phyloP scores from a whole-genome alignment of 2,113 vertebrate species.

The Charadrius vociferus region DNA sequence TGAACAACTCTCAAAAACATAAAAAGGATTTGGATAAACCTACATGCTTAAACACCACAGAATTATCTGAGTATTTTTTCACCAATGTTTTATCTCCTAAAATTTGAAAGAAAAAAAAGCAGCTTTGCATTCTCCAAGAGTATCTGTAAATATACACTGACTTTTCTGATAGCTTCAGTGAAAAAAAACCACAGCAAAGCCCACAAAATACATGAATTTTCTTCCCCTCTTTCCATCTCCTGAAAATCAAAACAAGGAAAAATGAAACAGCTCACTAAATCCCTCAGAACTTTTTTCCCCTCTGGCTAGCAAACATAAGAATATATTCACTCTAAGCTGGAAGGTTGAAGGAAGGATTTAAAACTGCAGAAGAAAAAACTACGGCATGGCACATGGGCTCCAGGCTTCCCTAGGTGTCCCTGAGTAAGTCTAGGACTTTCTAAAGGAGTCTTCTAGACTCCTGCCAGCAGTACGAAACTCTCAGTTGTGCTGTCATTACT shows the following conservation, averaged over 20 bases:
- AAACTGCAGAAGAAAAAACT: neutral
- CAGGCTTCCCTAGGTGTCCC: neutral
- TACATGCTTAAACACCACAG: neutral
- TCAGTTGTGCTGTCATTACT: neutral
- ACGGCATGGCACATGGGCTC: neutral
- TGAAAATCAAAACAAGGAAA: neutral
- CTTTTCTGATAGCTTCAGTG: neutral
- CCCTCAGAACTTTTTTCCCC: neutral
- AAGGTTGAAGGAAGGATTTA: neutral
- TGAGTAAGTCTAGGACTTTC: neutral
- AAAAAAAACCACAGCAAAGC: neutral
- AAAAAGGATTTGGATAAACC: slow-evolving; percentile 1
- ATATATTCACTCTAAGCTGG: neutral
- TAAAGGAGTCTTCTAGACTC: neutral
- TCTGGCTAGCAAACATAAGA: neutral
- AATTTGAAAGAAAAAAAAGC: neutral
- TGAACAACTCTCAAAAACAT: neutral
- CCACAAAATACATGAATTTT: neutral
- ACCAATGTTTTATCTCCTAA: neutral
- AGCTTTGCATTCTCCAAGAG: neutral
- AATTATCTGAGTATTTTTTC: neutral
- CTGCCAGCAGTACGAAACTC: neutral
- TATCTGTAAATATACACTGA: neutral
- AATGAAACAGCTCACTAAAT: neutral
- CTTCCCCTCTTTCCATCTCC: neutral